Percentiles rank a stretch among this genome's conserved stretches.
Evolutionary conservation across 92 coral and sea anemone species (phyloP).

Genomic region (Phenganax marumi): DNA sequence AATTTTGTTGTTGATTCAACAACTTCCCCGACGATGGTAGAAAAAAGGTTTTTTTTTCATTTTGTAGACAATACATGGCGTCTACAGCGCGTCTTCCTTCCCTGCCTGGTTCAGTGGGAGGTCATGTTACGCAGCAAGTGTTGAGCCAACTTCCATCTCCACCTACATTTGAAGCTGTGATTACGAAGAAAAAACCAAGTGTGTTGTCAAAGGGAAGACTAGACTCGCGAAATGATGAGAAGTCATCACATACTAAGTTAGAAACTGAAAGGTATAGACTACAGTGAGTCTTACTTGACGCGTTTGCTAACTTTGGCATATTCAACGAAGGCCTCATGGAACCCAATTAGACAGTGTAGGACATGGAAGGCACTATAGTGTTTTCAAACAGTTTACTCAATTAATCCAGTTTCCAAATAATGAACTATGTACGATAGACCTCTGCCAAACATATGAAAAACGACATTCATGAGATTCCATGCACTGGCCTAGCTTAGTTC

Average conservation of each 20-base stretch:
- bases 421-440: too few relatives aligned
- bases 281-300: background rate
- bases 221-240: conserved; percentile 19
- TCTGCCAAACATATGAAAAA: too few relatives aligned
- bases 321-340: too few relatives aligned
- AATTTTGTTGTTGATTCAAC: background rate
- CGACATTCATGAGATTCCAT: too few relatives aligned
- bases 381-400: too few relatives aligned
- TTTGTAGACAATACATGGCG: conserved; percentile 55
- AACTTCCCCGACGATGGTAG: background rate
- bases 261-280: conserved; percentile 83
- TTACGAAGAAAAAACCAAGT: conserved; percentile 31
- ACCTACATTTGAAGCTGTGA: conserved; percentile 45
- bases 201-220: conserved; percentile 52
- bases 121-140: conserved; percentile 97
- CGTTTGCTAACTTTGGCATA: background rate
- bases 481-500: too few relatives aligned
- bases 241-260: conserved; percentile 62
- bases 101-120: conserved; percentile 78
- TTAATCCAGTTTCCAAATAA: too few relatives aligned
- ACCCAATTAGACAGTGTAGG: too few relatives aligned
- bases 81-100: conserved; percentile 74
- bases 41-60: background rate
- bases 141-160: conserved; percentile 86
- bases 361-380: too few relatives aligned